Conservation (phyloP, 2,113 vertebrate species). For the Vulpes ferrilata region DNA sequence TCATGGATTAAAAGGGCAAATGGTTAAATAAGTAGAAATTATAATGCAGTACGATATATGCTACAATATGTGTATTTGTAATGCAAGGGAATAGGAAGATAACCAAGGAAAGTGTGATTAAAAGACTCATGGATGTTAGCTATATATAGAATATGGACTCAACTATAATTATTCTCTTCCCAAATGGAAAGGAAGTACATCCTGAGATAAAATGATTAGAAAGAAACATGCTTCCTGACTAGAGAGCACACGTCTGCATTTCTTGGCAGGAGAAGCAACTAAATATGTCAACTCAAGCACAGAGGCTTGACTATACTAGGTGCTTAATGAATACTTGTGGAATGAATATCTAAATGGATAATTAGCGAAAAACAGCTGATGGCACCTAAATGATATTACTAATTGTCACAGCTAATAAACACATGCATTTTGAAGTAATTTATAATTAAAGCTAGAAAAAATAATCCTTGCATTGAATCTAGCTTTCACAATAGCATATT, state of each 20-base stretch:
- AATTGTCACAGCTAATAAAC: slow-evolving; percentile 65
- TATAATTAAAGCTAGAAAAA: slow-evolving; percentile 65
- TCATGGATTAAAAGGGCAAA: not conserved
- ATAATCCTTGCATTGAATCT: not conserved
- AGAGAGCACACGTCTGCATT: slow-evolving; percentile 40
- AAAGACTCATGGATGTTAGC: slow-evolving; percentile 12
- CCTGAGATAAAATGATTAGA: slow-evolving; percentile 68
- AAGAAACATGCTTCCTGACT: slow-evolving; percentile 52
- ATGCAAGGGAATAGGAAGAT: not conserved
- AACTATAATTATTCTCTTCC: slow-evolving; percentile 66
- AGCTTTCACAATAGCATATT: not conserved
- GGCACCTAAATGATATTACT: slow-evolving; percentile 55
- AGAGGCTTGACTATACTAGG: slow-evolving; percentile 59
- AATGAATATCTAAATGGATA: slow-evolving; percentile 66
- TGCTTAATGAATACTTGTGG: slow-evolving; percentile 69
- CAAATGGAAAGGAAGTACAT: slow-evolving; percentile 63
- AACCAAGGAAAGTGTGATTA: slow-evolving; percentile 2
- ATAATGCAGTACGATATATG: not conserved
- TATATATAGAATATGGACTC: slow-evolving; percentile 59
- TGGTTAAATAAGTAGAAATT: not conserved
- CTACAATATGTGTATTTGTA: not conserved
- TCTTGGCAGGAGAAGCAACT: slow-evolving; percentile 35
- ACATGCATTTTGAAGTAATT: slow-evolving; percentile 67
- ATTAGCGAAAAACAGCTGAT: slow-evolving; percentile 67
- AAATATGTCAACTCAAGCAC: slow-evolving; percentile 57